Base-by-base conservation (phyloP, 2,888 invertebrate genomes). In the Psylliodes chrysocephalus region DNA sequence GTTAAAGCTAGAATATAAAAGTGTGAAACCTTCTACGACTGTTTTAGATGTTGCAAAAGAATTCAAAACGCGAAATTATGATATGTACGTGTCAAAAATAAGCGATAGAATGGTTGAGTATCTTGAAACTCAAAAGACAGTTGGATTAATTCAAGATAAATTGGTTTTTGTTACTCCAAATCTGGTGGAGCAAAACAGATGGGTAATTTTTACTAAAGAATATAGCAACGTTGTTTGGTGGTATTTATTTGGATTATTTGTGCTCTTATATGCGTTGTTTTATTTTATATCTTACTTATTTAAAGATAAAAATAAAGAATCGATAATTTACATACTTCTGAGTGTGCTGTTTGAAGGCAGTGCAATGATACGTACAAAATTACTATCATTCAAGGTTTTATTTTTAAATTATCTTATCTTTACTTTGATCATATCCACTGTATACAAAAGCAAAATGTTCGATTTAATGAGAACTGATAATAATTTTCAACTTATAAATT, bases 391-490 rank as follows among this genome's bases (percentile, higher is more conserved):
- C 5, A 63, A 46, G n/a, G 0, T 59, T 19, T 10, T 59, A 2
- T 22, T 59, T 3, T 8, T 60, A 4, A 42, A 12, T 15, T 57
- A 59, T 6, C 18, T 53, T 1, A 22, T 63, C n/a, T 51, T 51
- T 35, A 19, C 25, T 14, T 15, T 63, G 8, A 40, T 63, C 22
- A 42, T 52, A 6, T 47, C 59, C 8, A 59, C 52, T 4, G 15
- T 44, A 7, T 63, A 63, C 10, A 53, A 33, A 53, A 63, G 59
- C 22, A 63, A 54, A 53, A 52, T 63, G 47, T 63, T 22, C 14
- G 40, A 47, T 19, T 44, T 59, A 25, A 59, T 63, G 59, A 63
- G 51, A 17, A 17, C 15, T 2, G 18, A 46, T 15, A 33, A 6
- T 10, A 22, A 22, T 22, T 33, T 35, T 12, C 47, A 49, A 25